phyloP scores from a whole-genome alignment of 2,113 vertebrate species.

The Taurulus bubalis region DNA sequence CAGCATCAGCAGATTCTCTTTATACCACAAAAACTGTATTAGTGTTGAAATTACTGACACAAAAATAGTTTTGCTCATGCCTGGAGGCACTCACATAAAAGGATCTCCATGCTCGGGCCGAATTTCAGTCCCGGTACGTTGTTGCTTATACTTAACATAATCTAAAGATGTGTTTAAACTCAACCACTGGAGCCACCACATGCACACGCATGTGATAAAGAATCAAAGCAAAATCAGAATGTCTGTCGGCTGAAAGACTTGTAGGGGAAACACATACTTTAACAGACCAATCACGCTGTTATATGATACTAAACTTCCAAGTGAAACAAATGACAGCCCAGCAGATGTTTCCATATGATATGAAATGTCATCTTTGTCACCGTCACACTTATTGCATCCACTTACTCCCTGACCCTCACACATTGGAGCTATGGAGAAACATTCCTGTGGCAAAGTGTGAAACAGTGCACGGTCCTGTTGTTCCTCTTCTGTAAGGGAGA shows the following conservation, averaged over 20 bases:
- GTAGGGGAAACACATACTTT: background rate
- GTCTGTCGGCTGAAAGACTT: constrained; percentile 5
- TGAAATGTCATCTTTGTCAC: constrained; percentile 37
- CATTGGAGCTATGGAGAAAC: constrained; percentile 51
- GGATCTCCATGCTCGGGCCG: background rate
- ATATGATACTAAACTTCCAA: constrained; percentile 4
- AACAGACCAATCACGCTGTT: background rate
- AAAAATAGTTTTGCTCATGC: background rate
- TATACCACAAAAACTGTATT: background rate
- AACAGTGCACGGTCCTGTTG: constrained; percentile 3
- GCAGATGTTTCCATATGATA: constrained; percentile 32
- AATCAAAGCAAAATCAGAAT: constrained; percentile 39
- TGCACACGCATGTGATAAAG: background rate
- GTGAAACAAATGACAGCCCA: too few relatives aligned
- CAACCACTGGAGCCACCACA: background rate
- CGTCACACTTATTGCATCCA: constrained; percentile 37
- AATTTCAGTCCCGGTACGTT: background rate
- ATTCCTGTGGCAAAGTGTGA: constrained; percentile 37
- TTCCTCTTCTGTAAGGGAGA: background rate
- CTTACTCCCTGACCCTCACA: constrained; percentile 52
- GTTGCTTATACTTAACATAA: background rate
- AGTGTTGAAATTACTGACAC: background rate
- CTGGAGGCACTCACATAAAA: background rate
- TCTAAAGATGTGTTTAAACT: constrained; percentile 10
- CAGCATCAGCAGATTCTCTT: background rate